These are phyloP conservation scores for Dolichallabes microphthalmus DNA, from an alignment of 2,113 vertebrate species.

Conservation along the genomic window DNA sequence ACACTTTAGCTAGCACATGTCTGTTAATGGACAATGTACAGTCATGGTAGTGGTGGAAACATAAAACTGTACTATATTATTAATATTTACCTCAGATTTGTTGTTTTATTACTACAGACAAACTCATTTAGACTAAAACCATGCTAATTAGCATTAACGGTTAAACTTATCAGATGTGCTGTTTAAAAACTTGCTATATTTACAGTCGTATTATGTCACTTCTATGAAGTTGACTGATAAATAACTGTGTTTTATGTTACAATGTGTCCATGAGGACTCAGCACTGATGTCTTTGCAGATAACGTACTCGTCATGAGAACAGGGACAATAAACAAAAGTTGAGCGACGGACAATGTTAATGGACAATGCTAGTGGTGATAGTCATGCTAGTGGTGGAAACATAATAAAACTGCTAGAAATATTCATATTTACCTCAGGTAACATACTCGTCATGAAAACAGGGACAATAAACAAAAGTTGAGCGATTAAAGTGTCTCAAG, in stretches of 20 bases:
- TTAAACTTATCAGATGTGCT: neutral
- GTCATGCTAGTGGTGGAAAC: no score
- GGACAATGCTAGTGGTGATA: no score
- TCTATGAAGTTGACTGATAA: neutral
- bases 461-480: neutral
- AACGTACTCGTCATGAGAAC: neutral
- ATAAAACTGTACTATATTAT: neutral
- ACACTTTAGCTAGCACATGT: neutral
- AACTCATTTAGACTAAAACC: neutral
- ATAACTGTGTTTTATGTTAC: neutral
- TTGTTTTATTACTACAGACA: neutral
- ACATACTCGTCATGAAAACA: no score
- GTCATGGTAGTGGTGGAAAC: neutral
- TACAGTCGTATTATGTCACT: neutral
- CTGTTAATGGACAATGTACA: neutral
- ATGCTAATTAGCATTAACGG: neutral
- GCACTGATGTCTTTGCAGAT: slow-evolving; percentile 10
- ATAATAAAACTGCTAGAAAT: no score
- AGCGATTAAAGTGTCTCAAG: neutral
- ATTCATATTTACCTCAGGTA: no score
- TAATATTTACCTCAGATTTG: neutral
- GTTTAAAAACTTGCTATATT: neutral
- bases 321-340: neutral
- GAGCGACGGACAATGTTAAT: no score
- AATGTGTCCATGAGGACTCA: neutral